Percentiles rank a stretch among this genome's conserved stretches.
phyloP scores from a whole-genome alignment of 2,888 invertebrate species.

The Perithous albicinctus region DNA sequence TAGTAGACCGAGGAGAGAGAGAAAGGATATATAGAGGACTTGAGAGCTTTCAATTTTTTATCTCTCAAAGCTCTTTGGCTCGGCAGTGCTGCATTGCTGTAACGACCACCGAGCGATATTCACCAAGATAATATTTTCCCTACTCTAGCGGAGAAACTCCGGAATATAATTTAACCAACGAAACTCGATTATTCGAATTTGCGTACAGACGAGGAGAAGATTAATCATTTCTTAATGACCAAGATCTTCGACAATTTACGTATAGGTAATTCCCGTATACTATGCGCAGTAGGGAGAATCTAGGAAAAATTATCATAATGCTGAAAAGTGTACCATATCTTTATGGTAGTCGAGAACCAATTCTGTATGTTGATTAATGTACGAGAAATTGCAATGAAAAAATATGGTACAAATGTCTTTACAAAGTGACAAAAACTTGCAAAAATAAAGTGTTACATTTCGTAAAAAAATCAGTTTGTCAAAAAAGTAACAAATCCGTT shows the following conservation, averaged over 20 bases:
- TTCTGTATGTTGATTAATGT: too few species aligned
- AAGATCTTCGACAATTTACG: conserved; percentile 18
- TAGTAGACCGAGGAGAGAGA: too few species aligned
- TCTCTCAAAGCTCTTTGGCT: conserved; percentile 39
- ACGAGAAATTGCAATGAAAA: too few species aligned
- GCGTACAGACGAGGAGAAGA: not conserved
- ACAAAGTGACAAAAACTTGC: too few species aligned
- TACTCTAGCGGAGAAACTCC: not conserved
- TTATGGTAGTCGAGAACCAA: too few species aligned
- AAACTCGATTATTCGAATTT: conserved; percentile 55
- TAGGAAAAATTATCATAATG: too few species aligned
- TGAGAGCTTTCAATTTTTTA: conserved; percentile 61
- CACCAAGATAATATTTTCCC: conserved; percentile 36
- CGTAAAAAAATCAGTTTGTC: too few species aligned
- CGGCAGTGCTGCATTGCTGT: conserved; percentile 10
- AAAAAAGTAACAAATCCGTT: too few species aligned
- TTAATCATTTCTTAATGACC: conserved; percentile 39
- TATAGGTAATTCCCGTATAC: not conserved
- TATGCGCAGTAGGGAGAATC: too few species aligned
- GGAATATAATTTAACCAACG: conserved; percentile 31
- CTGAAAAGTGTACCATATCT: too few species aligned
- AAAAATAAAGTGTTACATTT: too few species aligned
- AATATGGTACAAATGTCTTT: too few species aligned
- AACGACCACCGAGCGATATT: conserved; percentile 18
- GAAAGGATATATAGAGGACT: conserved; percentile 43